Evolutionary conservation across 2,888 invertebrate species (phyloP), one percentile per base, ranked within the genome.

Genomic region (Leptinotarsa haldemani): DNA sequence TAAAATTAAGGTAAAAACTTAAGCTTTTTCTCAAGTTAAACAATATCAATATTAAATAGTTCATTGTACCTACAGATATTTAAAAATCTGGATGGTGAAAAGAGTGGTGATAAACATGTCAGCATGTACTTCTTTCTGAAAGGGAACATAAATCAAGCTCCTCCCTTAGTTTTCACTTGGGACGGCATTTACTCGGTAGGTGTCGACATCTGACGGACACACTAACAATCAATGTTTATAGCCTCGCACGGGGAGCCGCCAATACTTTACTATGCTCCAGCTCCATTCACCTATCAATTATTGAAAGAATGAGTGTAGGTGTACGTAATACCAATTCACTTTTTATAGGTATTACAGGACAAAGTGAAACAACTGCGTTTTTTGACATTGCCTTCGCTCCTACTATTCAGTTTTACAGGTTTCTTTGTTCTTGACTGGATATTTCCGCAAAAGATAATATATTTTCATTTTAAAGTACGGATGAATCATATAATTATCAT

Each of bases 101-200:
- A 66, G n/a, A 48, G 20, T 25, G 50, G 66, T 20, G 25, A 25
- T 66, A 67, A 67, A 50, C 40, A 50, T 56, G 16, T 46, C 18
- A 30, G 16, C 20, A 48, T 46, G 16, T 18, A 25, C 46, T 64
- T 63, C 30, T 20, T 40, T 40, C 52, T n/a, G n/a, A 22, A 69
- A 71, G 64, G 63, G 47, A 63, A 30, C 75, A 78, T 77, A 79
- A 80, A 80, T 80, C 78, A 83, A 77, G 84, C 86, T 83, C 85
- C 87, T 81, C 86, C 86, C 82, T 79, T 80, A 72, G 64, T 77
- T 80, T 69, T 80, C 80, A 82, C 83, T 82, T 80, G 84, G 83
- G 85, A 80, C 75, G 84, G 81, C 75, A 80, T 76, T 77, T 78
- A 83, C 85, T 85, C 83, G 86, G 84, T 83, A 87, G 81, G 83